phyloP scores from a whole-genome alignment of 92 coral and sea anemone species.

The Bergia sp. region DNA sequence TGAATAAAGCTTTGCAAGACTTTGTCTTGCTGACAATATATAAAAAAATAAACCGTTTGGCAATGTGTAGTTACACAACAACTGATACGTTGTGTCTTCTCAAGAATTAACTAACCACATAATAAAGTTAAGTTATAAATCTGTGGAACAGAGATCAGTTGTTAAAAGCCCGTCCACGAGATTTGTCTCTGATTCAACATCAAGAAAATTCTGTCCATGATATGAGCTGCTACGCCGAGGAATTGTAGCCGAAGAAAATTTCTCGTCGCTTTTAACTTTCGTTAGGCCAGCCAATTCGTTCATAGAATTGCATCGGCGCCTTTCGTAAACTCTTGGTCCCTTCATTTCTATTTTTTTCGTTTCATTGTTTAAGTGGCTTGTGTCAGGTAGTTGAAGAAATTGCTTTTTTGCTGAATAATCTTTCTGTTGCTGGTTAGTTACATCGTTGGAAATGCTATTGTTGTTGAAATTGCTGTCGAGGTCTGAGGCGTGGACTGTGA shows the following conservation, averaged over 20 bases:
- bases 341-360: neutral
- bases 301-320: neutral
- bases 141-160: slow-evolving; percentile 34
- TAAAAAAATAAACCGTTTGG: neutral
- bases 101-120: neutral
- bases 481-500: neutral
- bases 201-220: neutral
- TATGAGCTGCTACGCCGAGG: slow-evolving; percentile 8
- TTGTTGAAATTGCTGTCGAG: slow-evolving; percentile 15
- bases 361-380: neutral
- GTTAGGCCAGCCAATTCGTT: neutral
- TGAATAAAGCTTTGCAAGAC: neutral
- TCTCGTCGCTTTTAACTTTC: neutral
- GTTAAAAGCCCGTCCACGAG: slow-evolving; percentile 25
- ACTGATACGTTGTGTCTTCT: neutral
- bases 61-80: neutral
- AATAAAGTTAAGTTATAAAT: neutral
- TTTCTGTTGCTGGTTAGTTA: neutral
- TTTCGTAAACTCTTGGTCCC: neutral
- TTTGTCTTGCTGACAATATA: neutral
- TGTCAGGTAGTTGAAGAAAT: slow-evolving; percentile 1
- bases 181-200: neutral
- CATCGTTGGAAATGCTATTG: neutral
- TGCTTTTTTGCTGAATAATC: neutral
- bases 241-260: neutral